Base-by-base conservation (phyloP, 1,140 invertebrate genomes). In the Philotrypesis tridentata region DNA sequence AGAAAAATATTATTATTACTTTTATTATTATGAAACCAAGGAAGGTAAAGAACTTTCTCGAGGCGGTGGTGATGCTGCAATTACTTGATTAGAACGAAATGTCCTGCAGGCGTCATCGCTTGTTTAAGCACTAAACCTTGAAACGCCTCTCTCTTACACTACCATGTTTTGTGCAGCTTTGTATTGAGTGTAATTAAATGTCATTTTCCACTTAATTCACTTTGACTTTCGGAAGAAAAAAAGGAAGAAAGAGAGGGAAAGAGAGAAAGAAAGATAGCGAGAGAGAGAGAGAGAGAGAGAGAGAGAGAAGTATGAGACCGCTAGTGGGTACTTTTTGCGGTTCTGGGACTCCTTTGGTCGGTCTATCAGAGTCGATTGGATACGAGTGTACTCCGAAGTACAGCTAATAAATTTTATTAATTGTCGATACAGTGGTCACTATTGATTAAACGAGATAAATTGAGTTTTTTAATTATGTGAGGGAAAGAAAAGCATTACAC, bases 61-160 rank as follows among this genome's bases (percentile, higher is more conserved):
- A 29, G 25, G 61, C 25, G 23, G 27, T 7, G 23, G 27, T 7
- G 67, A 70, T 33, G 31, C 67, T 25, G 29, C n/a, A 37, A 70
- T 70, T 70, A 70, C 37, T 31, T 70, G 14, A n/a, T 70, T 70
- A 70, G 31, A 70, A 70, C 33, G 31, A 70, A 70, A 33, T 37
- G 67, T 25, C 31, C 7, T n/a, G 25, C 8, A 23, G 25, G 23
- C 25, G 31, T 33, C 27, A 12, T 33, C 6, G 6, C 67, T 70
- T 70, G 67, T 70, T 70, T 70, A 55, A 14, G 31, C 31, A 25
- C 31, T 33, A 31, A 70, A 33, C 21, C 67, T 70, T 29, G 21
- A 31, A 3, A 33, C 23, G 6, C 23, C 25, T 33, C 27, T 70
- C 31, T 70, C 14, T 27, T 27, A 12, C 8, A 25, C 25, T 65